Base-by-base conservation (phyloP, 1,140 invertebrate genomes). In the Megalonaias nervosa region DNA sequence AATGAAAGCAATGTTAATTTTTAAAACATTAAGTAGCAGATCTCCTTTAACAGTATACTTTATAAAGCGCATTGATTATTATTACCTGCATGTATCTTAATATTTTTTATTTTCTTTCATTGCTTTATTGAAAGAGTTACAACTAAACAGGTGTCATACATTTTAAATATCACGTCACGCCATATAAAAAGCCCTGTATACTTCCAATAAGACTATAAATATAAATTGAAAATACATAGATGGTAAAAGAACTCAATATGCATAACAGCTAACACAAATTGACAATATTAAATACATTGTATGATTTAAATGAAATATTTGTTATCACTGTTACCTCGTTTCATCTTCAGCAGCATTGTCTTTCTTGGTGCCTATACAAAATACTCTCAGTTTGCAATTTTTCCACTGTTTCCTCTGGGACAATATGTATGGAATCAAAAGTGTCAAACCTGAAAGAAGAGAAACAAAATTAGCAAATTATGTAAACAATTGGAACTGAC, bases 341-440 rank as follows among this genome's bases (percentile, higher is more conserved):
- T 97, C 95, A 89, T 98, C 97, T 57, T 95, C 93, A 86, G 95
- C 94, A 71, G 97, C 92, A 80, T 97, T 95, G 76, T 95, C 94
- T 75, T 96, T 93, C 86, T 97, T 97, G 86, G 97, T 98, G 6
- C 97, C 96, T 62, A 98, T 91, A 1, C 97, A 96, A 90, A 99
- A 99, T 57, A 99, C 94, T 67, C 97, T 92, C 83, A 99, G 92
- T 88, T 96, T 95, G 84, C 96, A 97, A 69, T 94, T 93, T 70
- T 94, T 92, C 95, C 96, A 98, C 81, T 94, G 93, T 16, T 94
- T 93, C 79, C 96, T 93, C 69, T 95, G 96, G 31, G 95, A 96
- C 68, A 99, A 94, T 77, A 99, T 97, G 86, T 98, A 97, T 0
- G 97, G 97, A 75, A 99, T 26, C 26, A 99, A 92, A 82, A 99